These are phyloP conservation scores for Sylvilagus bachmani DNA, from an alignment of 2,113 vertebrate species.

Conservation along the genomic window DNA sequence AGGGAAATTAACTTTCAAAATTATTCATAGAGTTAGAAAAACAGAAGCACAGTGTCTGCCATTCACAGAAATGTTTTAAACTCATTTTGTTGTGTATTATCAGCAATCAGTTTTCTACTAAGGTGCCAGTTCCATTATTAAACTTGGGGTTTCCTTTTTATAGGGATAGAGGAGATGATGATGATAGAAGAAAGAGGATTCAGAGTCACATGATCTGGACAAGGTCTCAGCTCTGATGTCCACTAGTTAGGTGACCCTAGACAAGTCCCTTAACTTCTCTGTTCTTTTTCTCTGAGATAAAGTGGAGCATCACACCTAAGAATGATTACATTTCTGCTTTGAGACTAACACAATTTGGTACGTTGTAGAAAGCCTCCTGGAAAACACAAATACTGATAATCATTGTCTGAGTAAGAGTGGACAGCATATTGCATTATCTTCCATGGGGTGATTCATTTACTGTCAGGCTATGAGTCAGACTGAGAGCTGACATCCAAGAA, in stretches of 20 bases:
- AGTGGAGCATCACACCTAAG: not conserved
- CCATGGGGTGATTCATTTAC: not conserved
- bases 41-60: not conserved
- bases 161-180: accelerated
- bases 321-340: conserved; percentile 10
- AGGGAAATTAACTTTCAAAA: not conserved
- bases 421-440: not conserved
- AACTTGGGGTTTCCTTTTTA: not conserved
- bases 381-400: conserved; percentile 32
- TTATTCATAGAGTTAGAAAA: not conserved
- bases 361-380: not conserved
- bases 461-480: conserved; percentile 3
- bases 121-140: not conserved
- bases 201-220: not conserved
- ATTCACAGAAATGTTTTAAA: not conserved
- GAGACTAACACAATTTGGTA: not conserved
- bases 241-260: not conserved
- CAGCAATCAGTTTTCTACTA: not conserved
- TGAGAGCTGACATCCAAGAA: not conserved
- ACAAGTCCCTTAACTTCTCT: not conserved
- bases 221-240: not conserved
- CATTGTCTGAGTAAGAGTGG: not conserved
- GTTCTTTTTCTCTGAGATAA: accelerated
- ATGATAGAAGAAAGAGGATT: not conserved
- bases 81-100: not conserved